A percentile compares a stretch with the other conserved stretches of the same genome.
Conservation (phyloP, 2,797 vertebrate genomes). For the Leptatherina wallacei region DNA sequence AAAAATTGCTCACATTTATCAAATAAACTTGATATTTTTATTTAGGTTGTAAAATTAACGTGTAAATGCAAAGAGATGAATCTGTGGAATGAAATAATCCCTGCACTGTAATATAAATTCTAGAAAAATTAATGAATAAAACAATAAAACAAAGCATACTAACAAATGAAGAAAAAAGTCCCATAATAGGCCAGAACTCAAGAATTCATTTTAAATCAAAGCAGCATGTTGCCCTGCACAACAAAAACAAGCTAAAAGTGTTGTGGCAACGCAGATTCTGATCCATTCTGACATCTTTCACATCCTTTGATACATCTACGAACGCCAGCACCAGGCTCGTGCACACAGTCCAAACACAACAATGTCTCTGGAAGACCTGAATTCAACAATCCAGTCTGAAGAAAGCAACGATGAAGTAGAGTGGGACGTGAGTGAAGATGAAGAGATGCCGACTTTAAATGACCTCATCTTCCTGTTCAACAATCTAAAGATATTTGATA, state of each 20-base stretch:
- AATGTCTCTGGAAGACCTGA: constrained; percentile 41
- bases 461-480: background rate
- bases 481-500: constrained; percentile 8
- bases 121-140: too few relatives aligned
- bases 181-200: constrained; percentile 14
- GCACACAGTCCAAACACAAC: too few relatives aligned
- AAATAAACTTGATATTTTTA: too few relatives aligned
- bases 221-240: background rate
- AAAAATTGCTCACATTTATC: too few relatives aligned
- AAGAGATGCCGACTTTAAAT: accelerated
- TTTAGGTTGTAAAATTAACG: too few relatives aligned
- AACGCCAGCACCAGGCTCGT: background rate
- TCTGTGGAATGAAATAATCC: too few relatives aligned
- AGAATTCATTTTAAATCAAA: constrained; percentile 28
- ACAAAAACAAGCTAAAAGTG: background rate
- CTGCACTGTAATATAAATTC: too few relatives aligned
- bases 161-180: too few relatives aligned
- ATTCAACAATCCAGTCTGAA: background rate
- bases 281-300: background rate
- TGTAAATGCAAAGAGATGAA: too few relatives aligned
- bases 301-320: background rate
- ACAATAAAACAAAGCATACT: too few relatives aligned
- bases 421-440: accelerated
- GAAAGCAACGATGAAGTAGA: constrained; percentile 17
- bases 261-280: constrained; percentile 14